Base-by-base conservation (phyloP, 2,888 invertebrate genomes). In the Caenorhabditis drosophilae region DNA sequence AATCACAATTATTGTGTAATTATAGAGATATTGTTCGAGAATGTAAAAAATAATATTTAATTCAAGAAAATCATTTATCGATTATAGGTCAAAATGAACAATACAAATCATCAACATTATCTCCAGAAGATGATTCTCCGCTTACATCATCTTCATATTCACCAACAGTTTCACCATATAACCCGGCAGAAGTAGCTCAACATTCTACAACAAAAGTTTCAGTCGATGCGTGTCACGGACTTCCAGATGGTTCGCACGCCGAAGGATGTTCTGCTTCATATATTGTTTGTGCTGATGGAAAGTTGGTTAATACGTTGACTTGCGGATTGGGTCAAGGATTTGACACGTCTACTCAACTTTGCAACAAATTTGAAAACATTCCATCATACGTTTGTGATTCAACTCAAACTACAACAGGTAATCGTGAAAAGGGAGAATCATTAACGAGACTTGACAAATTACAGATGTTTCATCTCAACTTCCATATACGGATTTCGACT, bases 291-390 rank as follows among this genome's bases (percentile, higher is more conserved):
- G 31, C 45, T 2, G 11, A 25, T 22, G 53, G 53, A 12, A 51
- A 51, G 34, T 40, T 62, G 16, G 41, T 48, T 9, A 52, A 48
- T 1, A 47, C 51, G 1, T 16, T 48, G 38, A 56, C 16, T 6
- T 62, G 62, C 18, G 27, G 34, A 6, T 48, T 56, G 16, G 62
- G 62, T 38, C 26, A 62, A 40, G 62, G 62, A 18, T 62, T 52
- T 31, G 62, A 62, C 34, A 55, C 55, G 31, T 56, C 56, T 0
- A 46, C 41, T 12, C 34, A 51, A 25, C 16, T 9, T n/a, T 62
- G 62, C 26, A 41, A 47, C 6, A 47, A 55, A 15, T 62, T 62
- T 38, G 56, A 38, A 12, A 22, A 41, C 15, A 56, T 56, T 22
- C 52, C 56, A 23, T 36, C 48, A 4, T 41, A 41, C 15, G 52